Percentiles rank a stretch among this genome's conserved stretches.
Evolutionary conservation across 2,113 vertebrate species (phyloP).

Genomic region (Cryptotis parvus): DNA sequence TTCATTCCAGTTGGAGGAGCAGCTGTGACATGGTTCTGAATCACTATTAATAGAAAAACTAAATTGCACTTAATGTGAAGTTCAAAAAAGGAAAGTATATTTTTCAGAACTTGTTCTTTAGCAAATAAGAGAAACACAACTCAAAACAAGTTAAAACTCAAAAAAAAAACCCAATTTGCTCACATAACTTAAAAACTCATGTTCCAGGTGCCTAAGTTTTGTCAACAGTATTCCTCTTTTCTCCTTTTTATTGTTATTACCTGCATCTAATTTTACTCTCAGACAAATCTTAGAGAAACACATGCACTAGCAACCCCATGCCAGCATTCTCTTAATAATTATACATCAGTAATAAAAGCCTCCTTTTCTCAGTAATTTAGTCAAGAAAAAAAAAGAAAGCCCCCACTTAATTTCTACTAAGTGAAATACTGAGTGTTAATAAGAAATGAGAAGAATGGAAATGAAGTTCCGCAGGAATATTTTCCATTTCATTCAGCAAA

Average conservation of each 20-base stretch:
- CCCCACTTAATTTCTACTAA: not conserved
- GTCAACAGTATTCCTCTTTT: not conserved
- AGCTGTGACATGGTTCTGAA: not conserved
- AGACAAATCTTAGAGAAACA: not conserved
- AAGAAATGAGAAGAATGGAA: not conserved
- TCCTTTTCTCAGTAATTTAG: not conserved
- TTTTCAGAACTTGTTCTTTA: conserved; percentile 17
- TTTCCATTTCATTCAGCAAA: not conserved
- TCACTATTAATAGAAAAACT: not conserved
- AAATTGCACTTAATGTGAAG: not conserved
- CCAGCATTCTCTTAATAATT: not conserved
- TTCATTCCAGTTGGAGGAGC: not conserved
- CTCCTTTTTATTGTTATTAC: not conserved
- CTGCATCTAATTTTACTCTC: not conserved
- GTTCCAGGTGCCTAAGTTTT: not conserved
- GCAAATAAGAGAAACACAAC: not conserved
- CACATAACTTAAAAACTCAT: too few relatives aligned
- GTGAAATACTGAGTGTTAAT: not conserved
- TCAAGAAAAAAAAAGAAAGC: too few relatives aligned
- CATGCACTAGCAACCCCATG: not conserved
- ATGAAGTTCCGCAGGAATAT: not conserved
- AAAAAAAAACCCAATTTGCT: not conserved
- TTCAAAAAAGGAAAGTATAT: not conserved
- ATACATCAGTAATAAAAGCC: not conserved
- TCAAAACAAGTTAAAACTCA: conserved; percentile 3